Conservation (phyloP, 2,888 invertebrate species). For the Blomia tropicalis region DNA sequence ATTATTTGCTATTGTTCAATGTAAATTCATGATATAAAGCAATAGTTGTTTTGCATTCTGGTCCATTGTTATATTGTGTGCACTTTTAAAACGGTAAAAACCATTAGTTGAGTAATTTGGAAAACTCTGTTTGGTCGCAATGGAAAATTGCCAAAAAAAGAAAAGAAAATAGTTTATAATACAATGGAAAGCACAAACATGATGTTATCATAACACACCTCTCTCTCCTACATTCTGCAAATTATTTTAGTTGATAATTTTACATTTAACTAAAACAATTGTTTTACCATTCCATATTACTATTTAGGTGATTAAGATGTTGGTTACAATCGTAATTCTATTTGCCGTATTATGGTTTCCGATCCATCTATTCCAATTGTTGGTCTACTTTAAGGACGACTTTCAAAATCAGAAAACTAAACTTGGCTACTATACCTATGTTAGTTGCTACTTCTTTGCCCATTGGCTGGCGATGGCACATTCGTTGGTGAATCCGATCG, state of each 20-base stretch:
- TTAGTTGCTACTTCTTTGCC: slow-evolving; percentile 28
- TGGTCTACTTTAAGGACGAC: slow-evolving; percentile 26
- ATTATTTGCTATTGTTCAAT: no score
- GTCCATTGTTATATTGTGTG: no score
- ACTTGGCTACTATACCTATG: slow-evolving; percentile 24
- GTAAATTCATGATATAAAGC: no score
- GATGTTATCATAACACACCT: no score
- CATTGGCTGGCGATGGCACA: slow-evolving; percentile 30
- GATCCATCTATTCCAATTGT: slow-evolving; percentile 36
- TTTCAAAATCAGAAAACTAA: slow-evolving; percentile 4
- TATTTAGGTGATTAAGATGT: slow-evolving; percentile 29
- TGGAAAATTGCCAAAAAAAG: no score
- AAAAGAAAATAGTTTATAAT: no score
- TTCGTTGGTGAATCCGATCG: slow-evolving; percentile 31
- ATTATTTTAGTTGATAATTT: background rate
- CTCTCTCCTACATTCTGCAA: no score
- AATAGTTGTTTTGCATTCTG: no score
- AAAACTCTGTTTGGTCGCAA: no score
- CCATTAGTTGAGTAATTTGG: no score
- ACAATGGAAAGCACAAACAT: no score
- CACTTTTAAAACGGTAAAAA: no score
- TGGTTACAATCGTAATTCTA: slow-evolving; percentile 28
- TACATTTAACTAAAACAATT: slow-evolving; percentile 1
- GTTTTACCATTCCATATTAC: background rate
- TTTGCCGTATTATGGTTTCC: slow-evolving; percentile 30